These are phyloP conservation scores for Leucophora obtusa DNA, from an alignment of 2,888 invertebrate species.

Conservation along the genomic window DNA sequence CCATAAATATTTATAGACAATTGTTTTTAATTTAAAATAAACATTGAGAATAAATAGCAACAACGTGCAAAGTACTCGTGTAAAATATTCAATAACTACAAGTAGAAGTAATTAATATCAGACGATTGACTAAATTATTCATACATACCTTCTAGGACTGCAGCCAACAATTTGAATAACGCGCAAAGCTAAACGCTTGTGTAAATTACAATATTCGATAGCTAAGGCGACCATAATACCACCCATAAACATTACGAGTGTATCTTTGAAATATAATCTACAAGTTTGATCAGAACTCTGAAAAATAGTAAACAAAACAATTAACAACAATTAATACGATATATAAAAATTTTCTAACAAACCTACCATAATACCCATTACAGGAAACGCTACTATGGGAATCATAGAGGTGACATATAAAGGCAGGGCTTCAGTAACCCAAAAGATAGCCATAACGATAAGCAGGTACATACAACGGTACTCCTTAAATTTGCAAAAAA, in stretches of 20 bases:
- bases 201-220: conserved; percentile 93
- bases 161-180: conserved; percentile 89
- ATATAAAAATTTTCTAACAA: background rate
- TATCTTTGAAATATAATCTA: conserved; percentile 87
- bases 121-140: background rate
- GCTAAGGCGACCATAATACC: conserved; percentile 94
- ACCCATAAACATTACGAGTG: conserved; percentile 93
- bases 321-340: conserved; percentile 24
- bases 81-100: background rate
- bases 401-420: conserved; percentile 90
- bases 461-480: conserved; percentile 89
- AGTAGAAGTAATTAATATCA: background rate
- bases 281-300: conserved; percentile 82
- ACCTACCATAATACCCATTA: conserved; percentile 86
- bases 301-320: conserved; percentile 26
- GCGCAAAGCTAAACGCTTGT: conserved; percentile 90
- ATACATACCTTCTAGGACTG: conserved; percentile 83
- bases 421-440: conserved; percentile 91
- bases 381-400: conserved; percentile 89
- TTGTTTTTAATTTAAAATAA: conserved; percentile 13
- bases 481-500: conserved; percentile 79
- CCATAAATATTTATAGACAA: conserved; percentile 43
- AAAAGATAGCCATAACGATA: conserved; percentile 88
- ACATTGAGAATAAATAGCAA: background rate
- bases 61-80: conserved; percentile 16